Percentiles rank a stretch among this genome's conserved stretches.
phyloP scores from a whole-genome alignment of 2,113 vertebrate species.

The Myiozetetes cayanensis region DNA sequence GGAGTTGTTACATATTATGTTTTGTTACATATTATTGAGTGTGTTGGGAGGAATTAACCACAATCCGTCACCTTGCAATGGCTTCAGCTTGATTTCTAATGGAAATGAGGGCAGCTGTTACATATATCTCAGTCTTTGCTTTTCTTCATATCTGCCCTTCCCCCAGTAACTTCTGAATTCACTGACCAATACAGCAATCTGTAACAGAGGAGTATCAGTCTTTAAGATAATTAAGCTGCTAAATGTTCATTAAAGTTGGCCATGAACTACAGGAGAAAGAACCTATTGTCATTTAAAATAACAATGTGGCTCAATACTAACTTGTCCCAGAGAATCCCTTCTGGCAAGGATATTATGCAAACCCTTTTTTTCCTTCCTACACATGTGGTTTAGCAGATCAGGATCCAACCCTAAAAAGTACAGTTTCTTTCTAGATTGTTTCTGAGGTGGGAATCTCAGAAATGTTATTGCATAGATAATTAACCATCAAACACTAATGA shows the following conservation, averaged over 20 bases:
- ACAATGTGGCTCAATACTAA: neutral
- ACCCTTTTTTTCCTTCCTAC: neutral
- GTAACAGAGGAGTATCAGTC: neutral
- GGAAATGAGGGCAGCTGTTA: neutral
- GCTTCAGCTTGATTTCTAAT: constrained; percentile 12
- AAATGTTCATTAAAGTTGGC: neutral
- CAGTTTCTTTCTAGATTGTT: neutral
- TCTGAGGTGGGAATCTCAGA: neutral
- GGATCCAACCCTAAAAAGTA: neutral
- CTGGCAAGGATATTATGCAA: neutral
- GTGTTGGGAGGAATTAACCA: neutral
- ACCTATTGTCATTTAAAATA: constrained; percentile 11
- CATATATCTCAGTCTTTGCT: neutral
- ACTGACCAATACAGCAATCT: neutral
- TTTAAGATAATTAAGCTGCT: constrained; percentile 12
- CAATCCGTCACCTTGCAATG: neutral
- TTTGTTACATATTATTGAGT: neutral
- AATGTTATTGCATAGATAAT: neutral
- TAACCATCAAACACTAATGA: neutral
- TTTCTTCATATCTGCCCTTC: neutral
- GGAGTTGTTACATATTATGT: neutral
- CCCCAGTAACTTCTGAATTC: neutral
- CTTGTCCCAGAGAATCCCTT: neutral
- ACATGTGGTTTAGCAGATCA: neutral
- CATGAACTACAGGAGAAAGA: constrained; percentile 5